These are phyloP conservation scores for Arctocebus calabarensis DNA, from an alignment of 2,797 vertebrate genomes.

Conservation along the genomic window DNA sequence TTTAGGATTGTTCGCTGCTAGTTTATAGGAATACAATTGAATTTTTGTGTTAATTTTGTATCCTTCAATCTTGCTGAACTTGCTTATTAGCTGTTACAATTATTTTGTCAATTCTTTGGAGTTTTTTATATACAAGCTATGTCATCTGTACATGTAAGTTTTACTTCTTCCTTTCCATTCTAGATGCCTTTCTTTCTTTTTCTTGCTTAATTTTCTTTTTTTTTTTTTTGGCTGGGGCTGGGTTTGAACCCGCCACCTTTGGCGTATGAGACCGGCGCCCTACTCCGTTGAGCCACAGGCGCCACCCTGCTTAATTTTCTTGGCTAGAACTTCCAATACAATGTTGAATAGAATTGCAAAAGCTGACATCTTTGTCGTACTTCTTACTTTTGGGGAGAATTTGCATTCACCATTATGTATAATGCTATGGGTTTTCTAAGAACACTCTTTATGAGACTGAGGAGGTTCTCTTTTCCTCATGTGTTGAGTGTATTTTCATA, in stretches of 20 bases:
- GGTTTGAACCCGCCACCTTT: no score
- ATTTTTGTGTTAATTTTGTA: conserved; percentile 10
- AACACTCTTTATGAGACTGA: background rate
- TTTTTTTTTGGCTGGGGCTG: no score
- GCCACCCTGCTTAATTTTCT: no score
- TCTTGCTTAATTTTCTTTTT: background rate
- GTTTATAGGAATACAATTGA: background rate
- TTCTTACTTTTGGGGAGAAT: background rate
- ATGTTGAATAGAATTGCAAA: background rate
- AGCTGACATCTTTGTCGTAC: background rate
- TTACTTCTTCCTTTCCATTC: background rate
- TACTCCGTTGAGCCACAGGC: no score
- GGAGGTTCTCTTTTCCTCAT: background rate
- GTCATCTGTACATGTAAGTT: background rate
- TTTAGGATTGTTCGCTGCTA: background rate
- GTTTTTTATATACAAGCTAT: background rate
- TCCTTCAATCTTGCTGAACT: background rate
- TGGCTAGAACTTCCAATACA: background rate
- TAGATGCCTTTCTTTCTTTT: background rate
- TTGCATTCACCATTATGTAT: background rate
- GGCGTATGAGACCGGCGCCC: no score
- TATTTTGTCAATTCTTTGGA: background rate
- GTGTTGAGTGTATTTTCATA: background rate
- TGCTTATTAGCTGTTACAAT: background rate
- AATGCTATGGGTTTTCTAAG: background rate